Evolutionary conservation across 2,888 invertebrate genomes (phyloP), one percentile per base, ranked within the genome.

Genomic region (Dendrolimus pini): DNA sequence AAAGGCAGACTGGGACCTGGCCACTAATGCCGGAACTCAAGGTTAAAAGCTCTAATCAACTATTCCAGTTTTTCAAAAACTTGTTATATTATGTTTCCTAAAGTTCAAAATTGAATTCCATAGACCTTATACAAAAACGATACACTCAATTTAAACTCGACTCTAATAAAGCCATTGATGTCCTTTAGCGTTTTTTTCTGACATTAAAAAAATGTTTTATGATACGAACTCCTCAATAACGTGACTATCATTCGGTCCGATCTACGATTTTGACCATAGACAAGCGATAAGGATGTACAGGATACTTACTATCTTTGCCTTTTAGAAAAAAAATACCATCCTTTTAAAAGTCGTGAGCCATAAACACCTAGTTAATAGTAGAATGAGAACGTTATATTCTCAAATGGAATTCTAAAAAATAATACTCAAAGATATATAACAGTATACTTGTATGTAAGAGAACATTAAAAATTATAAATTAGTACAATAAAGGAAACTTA

Each of bases 301-400:
- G 54, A 63, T 61, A 60, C 54, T 61, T 62, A 56, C 66, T 47
- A 10, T 2, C 62, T 69, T 64, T 60, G 68, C 61, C 62, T 58
- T 58, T 55, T 56, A 52, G 59, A 60, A 58, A 60, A 61, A 47
- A 9, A 47, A 47, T 9, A 47, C 12, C 47, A 47, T 30, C 30
- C 30, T 59, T 59, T 61, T 58, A 60, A 67, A 65, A 65, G 62
- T 64, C 61, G 62, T 60, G 56, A 55, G 58, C 65, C 62, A 71
- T 78, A 75, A 75, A 77, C 77, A 77, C 73, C 75, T 71, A 70
- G 71, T 77, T 75, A 72, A 68, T 30, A 69, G 69, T 62, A 61
- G 47, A 58, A 61, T 67, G 56, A 59, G 55, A 61, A 55, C 56
- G 12, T 56, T 56, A 55, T 66, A 54, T 41, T 56, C 41, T 47